Base-by-base conservation (phyloP, 2,797 vertebrate genomes). In the Lateolabrax maculatus region DNA sequence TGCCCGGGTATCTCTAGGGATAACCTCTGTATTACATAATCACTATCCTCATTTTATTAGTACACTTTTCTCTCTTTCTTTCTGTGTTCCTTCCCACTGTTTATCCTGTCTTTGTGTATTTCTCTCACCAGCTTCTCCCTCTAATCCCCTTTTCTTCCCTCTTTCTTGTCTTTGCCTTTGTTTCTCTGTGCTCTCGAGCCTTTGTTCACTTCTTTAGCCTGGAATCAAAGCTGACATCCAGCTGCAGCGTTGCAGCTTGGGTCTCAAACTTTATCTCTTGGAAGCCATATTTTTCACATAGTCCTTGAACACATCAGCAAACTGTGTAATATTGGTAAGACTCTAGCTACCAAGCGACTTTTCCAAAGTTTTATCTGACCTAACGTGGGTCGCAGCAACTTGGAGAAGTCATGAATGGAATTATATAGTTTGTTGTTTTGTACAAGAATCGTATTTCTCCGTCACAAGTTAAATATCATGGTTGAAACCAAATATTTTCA, bases 201-300 rank as follows among this genome's bases (percentile, higher is more conserved):
- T 77, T 82, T 66, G 44, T 70, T 66, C 70, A 23, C 48, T n/a
- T 46, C 44, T 44, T 55, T 46, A 53, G n/a, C 49, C 36, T 15
- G 1, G 41, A 77, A 77, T 77, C 48, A 78, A 62, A 78, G 73
- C 51, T 36, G 39, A 73, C 77, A 80, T n/a, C 58, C 66, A 39
- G 67, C 82, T 64, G 73, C 77, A n/a, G 43, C 6, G 36, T 48
- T 79, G 48, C 61, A 60, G 46, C 76, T 41, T 19, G 0, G 23
- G 49, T 64, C 63, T 76, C 44, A 21, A 27, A 46, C 37, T 55
- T 61, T 52, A 37, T 71, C 55, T 80, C 48, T 25, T n/a, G 65
- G 46, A 69, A 52, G 21, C 37, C 37, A 19, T 25, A 55, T 56
- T 75, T 55, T 44, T 48, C 31, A 64, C n/a, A 25, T 31, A n/a